Conservation (phyloP, 2,888 invertebrate genomes). For the Caenorhabditis sulstoni region DNA sequence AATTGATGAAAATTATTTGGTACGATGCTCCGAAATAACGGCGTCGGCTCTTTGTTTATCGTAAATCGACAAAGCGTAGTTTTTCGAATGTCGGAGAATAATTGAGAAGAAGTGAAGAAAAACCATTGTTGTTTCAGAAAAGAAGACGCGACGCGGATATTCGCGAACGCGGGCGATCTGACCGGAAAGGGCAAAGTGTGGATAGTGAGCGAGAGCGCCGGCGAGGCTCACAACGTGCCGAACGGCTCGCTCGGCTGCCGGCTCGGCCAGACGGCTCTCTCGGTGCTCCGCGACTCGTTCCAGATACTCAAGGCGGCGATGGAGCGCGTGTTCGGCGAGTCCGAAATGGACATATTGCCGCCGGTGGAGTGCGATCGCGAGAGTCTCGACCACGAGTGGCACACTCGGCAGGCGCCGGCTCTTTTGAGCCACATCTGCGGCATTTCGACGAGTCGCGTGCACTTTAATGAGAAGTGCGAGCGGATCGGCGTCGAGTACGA, state of each 20-base stretch:
- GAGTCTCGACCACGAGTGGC: slow-evolving; percentile 62
- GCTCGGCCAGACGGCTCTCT: slow-evolving; percentile 67
- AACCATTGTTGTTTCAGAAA: slow-evolving; percentile 51
- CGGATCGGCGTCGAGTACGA: slow-evolving; percentile 68
- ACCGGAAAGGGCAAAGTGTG: slow-evolving; percentile 73
- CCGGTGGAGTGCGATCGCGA: slow-evolving; percentile 60
- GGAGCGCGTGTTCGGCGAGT: slow-evolving; percentile 44
- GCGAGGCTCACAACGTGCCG: slow-evolving; percentile 73
- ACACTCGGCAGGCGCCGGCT: slow-evolving; percentile 49
- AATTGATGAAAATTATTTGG: too few species aligned
- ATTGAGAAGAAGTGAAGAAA: too few species aligned
- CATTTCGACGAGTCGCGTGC: slow-evolving; percentile 54
- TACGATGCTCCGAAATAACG: too few species aligned
- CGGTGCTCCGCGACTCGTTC: slow-evolving; percentile 73
- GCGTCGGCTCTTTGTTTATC: too few species aligned
- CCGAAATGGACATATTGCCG: slow-evolving; percentile 47
- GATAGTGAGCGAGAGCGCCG: slow-evolving; percentile 77
- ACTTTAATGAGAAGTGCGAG: slow-evolving; percentile 63
- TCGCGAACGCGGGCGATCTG: slow-evolving; percentile 60
- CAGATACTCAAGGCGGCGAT: slow-evolving; percentile 61
- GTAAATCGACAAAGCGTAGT: too few species aligned
- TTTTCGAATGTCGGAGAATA: too few species aligned
- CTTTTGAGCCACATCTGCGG: slow-evolving; percentile 60
- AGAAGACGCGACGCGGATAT: slow-evolving; percentile 70
- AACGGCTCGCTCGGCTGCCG: slow-evolving; percentile 69